Conservation (phyloP, 2,888 invertebrate species). For the Gerris lacustris region DNA sequence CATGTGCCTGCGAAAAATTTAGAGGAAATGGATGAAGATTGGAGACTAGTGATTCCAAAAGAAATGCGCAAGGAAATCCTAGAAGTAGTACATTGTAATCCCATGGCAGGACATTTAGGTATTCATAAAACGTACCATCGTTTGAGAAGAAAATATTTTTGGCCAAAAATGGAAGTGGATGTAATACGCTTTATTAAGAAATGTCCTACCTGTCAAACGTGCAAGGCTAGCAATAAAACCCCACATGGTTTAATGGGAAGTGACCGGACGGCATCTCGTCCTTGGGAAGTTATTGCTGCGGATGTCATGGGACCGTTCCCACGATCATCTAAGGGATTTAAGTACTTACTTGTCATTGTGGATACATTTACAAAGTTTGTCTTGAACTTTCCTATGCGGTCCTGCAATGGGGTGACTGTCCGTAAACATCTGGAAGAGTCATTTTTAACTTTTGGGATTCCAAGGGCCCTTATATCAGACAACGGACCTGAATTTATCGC, state of each 20-base stretch:
- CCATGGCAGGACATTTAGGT: neutral
- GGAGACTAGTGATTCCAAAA: neutral
- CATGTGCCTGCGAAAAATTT: neutral
- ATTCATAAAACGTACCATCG: conserved; percentile 19
- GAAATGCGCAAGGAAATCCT: neutral
- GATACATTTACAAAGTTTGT: conserved; percentile 29
- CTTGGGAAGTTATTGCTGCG: conserved; percentile 27
- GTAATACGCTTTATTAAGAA: conserved; percentile 20
- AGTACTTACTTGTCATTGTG: conserved; percentile 30
- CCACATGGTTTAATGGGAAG: neutral
- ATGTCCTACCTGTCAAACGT: conserved; percentile 24
- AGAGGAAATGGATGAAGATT: neutral
- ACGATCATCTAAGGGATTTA: conserved; percentile 14
- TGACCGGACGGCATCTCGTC: neutral
- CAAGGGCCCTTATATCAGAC: conserved; percentile 26
- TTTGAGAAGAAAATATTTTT: conserved; percentile 23
- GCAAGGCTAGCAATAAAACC: conserved; percentile 18
- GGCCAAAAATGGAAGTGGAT: conserved; percentile 29
- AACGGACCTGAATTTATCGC: conserved; percentile 27
- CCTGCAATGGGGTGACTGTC: conserved; percentile 23
- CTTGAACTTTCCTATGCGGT: conserved; percentile 18
- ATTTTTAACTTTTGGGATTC: conserved; percentile 26
- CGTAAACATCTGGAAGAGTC: conserved; percentile 21
- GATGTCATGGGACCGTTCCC: conserved; percentile 22
- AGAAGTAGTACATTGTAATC: neutral